A percentile compares a stretch with the other conserved stretches of the same genome.
phyloP scores from a whole-genome alignment of 2,113 vertebrate species.

The Xiphophorus hellerii region DNA sequence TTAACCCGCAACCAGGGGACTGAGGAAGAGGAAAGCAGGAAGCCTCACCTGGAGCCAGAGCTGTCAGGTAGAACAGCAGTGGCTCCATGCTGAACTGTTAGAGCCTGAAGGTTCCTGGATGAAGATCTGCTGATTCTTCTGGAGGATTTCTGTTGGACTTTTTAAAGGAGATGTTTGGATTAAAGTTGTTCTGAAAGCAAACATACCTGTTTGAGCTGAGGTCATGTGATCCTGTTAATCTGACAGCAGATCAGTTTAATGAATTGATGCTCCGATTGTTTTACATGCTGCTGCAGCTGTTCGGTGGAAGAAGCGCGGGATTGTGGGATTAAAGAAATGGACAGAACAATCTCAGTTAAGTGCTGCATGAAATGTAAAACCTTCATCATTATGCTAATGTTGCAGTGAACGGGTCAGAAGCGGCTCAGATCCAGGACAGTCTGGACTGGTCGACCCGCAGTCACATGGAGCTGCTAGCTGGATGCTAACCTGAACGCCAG shows the following conservation, averaged over 20 bases:
- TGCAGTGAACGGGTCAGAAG: slow-evolving; percentile 3
- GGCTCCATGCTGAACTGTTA: too few relatives aligned
- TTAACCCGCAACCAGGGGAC: too few relatives aligned
- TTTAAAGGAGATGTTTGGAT: not conserved
- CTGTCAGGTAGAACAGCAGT: too few relatives aligned
- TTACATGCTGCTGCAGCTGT: slow-evolving; percentile 33
- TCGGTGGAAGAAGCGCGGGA: slow-evolving; percentile 40
- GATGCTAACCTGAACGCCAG: not conserved
- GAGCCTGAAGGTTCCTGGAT: not conserved
- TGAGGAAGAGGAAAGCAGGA: too few relatives aligned
- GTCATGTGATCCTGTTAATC: slow-evolving; percentile 26
- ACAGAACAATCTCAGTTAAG: slow-evolving; percentile 60
- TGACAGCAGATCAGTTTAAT: slow-evolving; percentile 35
- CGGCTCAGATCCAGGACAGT: not conserved
- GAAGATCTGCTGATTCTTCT: not conserved
- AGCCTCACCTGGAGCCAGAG: too few relatives aligned
- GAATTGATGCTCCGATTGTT: slow-evolving; percentile 25
- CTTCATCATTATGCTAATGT: slow-evolving; percentile 34
- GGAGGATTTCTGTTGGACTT: not conserved
- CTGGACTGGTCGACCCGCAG: not conserved
- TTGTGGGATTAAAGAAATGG: slow-evolving; percentile 64
- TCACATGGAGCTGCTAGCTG: not conserved
- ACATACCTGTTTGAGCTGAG: not conserved
- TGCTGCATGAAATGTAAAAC: slow-evolving; percentile 38
- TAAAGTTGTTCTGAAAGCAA: not conserved